Conservation (phyloP, 1,140 invertebrate species). For the Hetaerina americana region DNA sequence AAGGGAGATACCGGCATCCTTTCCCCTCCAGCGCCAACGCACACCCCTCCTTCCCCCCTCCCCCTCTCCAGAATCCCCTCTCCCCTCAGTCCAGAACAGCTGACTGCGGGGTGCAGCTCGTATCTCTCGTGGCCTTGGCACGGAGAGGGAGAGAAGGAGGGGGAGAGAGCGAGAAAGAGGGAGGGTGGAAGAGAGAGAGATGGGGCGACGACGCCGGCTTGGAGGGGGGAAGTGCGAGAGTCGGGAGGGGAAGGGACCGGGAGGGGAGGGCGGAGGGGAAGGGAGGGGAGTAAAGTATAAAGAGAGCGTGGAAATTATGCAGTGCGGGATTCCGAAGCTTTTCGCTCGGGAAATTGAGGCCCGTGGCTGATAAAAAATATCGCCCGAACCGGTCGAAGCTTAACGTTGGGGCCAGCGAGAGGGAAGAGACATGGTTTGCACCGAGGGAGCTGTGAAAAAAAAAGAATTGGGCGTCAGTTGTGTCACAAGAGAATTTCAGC, state of each 20-base stretch:
- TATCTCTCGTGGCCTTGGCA: background rate
- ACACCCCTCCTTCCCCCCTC: background rate
- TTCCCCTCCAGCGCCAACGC: background rate
- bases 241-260: background rate
- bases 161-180: background rate
- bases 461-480: too few species aligned
- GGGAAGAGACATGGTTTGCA: too few species aligned
- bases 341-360: too few species aligned
- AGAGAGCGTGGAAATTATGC: too few species aligned
- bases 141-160: background rate
- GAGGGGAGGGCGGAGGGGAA: background rate
- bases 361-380: too few species aligned
- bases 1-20: too few species aligned
- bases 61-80: background rate
- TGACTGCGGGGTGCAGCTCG: background rate
- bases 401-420: too few species aligned
- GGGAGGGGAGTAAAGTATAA: too few species aligned
- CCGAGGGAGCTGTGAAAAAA: too few species aligned
- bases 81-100: background rate
- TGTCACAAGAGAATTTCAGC: too few species aligned
- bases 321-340: too few species aligned
- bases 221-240: background rate
- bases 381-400: too few species aligned
- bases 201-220: background rate
- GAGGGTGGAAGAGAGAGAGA: background rate